Base-by-base conservation (phyloP, 1,140 invertebrate genomes). In the Mesaphorura yosii region DNA sequence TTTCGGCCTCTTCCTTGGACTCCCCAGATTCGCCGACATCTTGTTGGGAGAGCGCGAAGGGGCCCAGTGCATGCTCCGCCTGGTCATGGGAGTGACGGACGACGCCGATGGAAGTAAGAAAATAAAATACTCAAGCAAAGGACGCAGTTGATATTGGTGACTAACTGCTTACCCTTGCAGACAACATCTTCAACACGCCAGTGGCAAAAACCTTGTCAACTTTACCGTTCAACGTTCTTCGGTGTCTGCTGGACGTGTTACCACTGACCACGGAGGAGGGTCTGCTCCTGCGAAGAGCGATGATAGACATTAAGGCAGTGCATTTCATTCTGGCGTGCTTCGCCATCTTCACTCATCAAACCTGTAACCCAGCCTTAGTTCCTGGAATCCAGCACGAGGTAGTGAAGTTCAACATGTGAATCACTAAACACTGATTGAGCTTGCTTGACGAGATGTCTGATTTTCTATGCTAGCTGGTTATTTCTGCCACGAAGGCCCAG, bases 21-120 rank as follows among this genome's bases (percentile, higher is more conserved):
- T 94, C 51, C 88, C 88, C 0, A 84, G 87, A 4, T 94, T 92
- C 68, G 88, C 88, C 1, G 86, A 88, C 66, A 83, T 88, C 3
- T 65, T 95, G 26, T 71, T 93, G 1, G 80, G 81, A 65, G 85
- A 90, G 68, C 79, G 84, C 47, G 80, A 83, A 62, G 79, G 83
- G 40, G 88, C 89, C 0, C 82, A 88, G 63, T 89, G 85, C 70
- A 72, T 93, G 39, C 70, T 94, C 28, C 72, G 88, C 4, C 72
- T 94, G 19, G 82, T 89, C 15, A 73, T 93, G 7, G 89, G 90
- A 1, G 88, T 92, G 0, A 86, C 84, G 1, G 86, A 90, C 64
- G 88, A 91, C 66, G 88, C 87, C 31, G 87, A 92, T 68, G 88
- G 86, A 65, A 81, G 82, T 82, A 65, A 75, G 73, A 72, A 7